Evolutionary conservation across 2,888 invertebrate genomes (phyloP), one percentile per base, ranked within the genome.

Genomic region (Alitta virens): DNA sequence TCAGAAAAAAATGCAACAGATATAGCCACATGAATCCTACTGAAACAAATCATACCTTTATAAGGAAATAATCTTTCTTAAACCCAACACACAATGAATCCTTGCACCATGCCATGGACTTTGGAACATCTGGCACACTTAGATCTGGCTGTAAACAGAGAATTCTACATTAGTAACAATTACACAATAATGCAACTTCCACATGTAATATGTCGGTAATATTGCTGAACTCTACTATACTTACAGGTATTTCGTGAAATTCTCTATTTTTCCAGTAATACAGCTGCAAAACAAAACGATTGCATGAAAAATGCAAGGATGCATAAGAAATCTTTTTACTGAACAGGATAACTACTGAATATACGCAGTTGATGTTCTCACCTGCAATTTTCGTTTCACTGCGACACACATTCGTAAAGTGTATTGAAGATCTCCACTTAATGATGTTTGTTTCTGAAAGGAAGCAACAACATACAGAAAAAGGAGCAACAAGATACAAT

Each of bases 201-300:
- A 33, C 33, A 33, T 33, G 33, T n/a, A 33, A 33, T 5, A 33
- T 33, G 5, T 33, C 5, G 33, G 33, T 33, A 7, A 7, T 33
- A 33, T 12, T 33, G 12, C 5, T 12, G 12, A 33, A 33, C 5
- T 33, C 12, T 7, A 7, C 5, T 5, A 33, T 33, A 62, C 66
- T 70, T 63, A 80, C 86, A 70, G 87, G 86, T 50, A 88, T 83
- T 66, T 89, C 86, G 66, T 89, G 86, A 75, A 94, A 93, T 71
- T 88, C 87, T 74, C 91, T 88, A 74, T 90, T 89, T 79, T 94
- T 94, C 87, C 94, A 94, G 77, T 90, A 92, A 81, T 90, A 96
- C 18, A 96, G 83, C 77, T 94, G 73, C 23, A 71, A 70, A 42
- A 54, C 54, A 60, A 56, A 57, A 62, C 16, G 12, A 40, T 40